Base-by-base conservation (phyloP, 2,888 invertebrate species). In the Drosophila phalerata region DNA sequence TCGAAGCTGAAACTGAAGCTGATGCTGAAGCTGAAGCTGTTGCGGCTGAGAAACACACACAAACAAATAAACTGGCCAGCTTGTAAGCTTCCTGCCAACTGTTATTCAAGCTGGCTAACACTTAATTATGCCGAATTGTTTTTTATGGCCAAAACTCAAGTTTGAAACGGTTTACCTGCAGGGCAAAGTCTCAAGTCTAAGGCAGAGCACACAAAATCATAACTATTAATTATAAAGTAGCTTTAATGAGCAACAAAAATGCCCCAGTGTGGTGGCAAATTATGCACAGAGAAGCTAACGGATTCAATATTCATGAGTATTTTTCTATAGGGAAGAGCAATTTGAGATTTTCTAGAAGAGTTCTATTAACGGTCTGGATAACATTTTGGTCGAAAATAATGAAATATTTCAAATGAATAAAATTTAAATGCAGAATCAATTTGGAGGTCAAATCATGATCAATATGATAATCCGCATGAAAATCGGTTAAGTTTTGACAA, bases 91-190 rank as follows among this genome's bases (percentile, higher is more conserved):
- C 11, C 43, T 30, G 56, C 67, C 53, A 73, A 65, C 66, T 55
- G 69, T 74, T 55, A 47, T 45, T 52, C 49, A 58, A 73, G 43
- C 61, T 74, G 74, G 76, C 65, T 58, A 58, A 74, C 75, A 78
- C 76, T 73, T 76, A 73, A 78, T 76, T 74, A 74, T 65, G 57
- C 61, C 40, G 63, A 78, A 78, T 78, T 76, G 79, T 78, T 69
- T 74, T 58, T 55, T 40, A 52, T 22, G 19, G 37, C 37, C 52
- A 13, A 45, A 37, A 32, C 38, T 17, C 13, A 32, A 63, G 43
- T 63, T 52, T 17, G n/a, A 45, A 43, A 51, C 38, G 63, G 15
- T 56, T 53, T 45, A 73, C 61, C 74, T 77, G 74, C 75, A 38
- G 48, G 65, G n/a, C 45, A 37, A 57, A 58, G 42, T 13, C 47